Percentiles rank a stretch among this genome's conserved stretches.
phyloP scores from a whole-genome alignment of 1,140 invertebrate species.

The Saccostrea glomerata region DNA sequence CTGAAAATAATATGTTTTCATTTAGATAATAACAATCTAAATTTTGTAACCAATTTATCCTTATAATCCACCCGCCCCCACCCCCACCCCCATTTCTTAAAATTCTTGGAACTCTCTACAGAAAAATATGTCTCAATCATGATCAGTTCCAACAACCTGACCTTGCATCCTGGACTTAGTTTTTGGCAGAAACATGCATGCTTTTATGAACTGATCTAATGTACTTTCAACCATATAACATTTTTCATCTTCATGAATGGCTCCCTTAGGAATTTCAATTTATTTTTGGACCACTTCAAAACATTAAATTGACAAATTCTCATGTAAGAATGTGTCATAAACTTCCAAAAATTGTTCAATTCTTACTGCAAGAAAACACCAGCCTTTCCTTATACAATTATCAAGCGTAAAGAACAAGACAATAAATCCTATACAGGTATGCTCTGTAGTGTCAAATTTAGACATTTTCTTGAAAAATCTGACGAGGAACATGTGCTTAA shows the following conservation, averaged over 20 bases:
- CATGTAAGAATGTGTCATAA: constrained; percentile 11
- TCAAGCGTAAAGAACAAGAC: neutral
- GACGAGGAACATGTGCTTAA: constrained; percentile 30
- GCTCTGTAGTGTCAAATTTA: constrained; percentile 22
- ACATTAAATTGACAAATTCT: neutral
- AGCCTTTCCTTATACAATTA: neutral
- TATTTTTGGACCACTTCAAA: neutral
- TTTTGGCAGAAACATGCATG: too few relatives aligned
- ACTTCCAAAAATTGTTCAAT: neutral
- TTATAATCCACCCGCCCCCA: too few relatives aligned
- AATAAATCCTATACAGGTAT: neutral
- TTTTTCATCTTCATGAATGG: neutral
- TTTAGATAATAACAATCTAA: too few relatives aligned
- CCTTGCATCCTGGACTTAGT: neutral
- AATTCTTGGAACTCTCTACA: too few relatives aligned
- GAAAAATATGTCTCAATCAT: too few relatives aligned
- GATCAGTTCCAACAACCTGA: neutral
- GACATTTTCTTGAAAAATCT: constrained; percentile 34
- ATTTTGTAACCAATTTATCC: too few relatives aligned
- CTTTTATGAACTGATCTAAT: neutral
- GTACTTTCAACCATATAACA: neutral
- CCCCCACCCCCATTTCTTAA: too few relatives aligned
- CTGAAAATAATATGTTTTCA: too few relatives aligned
- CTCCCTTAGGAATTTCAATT: neutral
- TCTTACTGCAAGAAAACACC: neutral